These are phyloP conservation scores for Brenthis ino DNA, from an alignment of 2,888 invertebrate genomes.

Conservation along the genomic window DNA sequence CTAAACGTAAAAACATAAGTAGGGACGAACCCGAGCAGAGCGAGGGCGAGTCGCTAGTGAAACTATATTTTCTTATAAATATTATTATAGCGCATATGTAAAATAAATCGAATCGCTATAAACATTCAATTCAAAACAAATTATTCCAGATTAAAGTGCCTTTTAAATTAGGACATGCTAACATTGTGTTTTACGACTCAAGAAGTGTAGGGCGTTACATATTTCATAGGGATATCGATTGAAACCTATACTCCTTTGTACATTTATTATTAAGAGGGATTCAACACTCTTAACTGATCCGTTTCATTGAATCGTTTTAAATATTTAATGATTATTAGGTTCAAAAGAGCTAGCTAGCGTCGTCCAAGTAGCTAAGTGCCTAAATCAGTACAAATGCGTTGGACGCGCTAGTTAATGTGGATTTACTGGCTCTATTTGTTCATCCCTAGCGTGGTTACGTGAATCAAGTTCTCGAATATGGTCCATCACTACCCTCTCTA, in stretches of 20 bases:
- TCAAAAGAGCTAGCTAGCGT: conserved; percentile 22
- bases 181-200: too few relatives aligned
- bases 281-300: not conserved
- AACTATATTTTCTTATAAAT: too few relatives aligned
- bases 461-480: conserved; percentile 10
- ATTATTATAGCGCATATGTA: too few relatives aligned
- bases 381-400: conserved; percentile 30
- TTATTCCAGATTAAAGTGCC: too few relatives aligned
- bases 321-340: conserved; percentile 22
- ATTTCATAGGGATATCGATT: not conserved
- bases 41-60: too few relatives aligned
- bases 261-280: conserved; percentile 20
- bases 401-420: conserved; percentile 25
- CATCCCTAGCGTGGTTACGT: conserved; percentile 11
- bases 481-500: conserved; percentile 5
- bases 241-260: not conserved
- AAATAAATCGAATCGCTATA: too few relatives aligned
- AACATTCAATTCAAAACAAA: too few relatives aligned
- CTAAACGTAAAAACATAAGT: too few relatives aligned
- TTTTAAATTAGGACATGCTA: too few relatives aligned
- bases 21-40: too few relatives aligned
- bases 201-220: too few relatives aligned
- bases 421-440: conserved; percentile 26
- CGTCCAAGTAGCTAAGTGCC: conserved; percentile 17
- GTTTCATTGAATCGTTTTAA: conserved; percentile 4